phyloP scores from a whole-genome alignment of 2,113 vertebrate species.

The Cyphomyrus discorhynchus region DNA sequence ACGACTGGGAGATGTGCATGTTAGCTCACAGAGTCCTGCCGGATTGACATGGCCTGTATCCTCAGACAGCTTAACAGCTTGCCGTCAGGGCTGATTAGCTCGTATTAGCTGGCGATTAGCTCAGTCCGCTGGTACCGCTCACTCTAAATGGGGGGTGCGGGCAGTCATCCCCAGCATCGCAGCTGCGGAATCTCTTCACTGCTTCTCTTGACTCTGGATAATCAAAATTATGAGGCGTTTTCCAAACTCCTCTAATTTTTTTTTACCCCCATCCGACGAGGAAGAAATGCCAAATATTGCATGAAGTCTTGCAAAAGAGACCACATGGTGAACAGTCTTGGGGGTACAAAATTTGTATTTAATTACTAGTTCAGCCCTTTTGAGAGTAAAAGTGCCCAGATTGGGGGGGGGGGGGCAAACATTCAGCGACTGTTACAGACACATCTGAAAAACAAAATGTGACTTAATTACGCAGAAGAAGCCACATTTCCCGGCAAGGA shows the following conservation, averaged over 20 bases:
- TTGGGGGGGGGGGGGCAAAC: not conserved
- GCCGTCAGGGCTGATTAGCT: not conserved
- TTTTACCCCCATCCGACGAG: not conserved
- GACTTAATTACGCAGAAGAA: not conserved
- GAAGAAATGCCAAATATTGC: not conserved
- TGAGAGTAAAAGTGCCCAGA: not conserved
- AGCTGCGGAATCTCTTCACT: not conserved
- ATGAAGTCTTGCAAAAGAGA: not conserved
- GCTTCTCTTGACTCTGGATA: not conserved
- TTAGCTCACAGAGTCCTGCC: not conserved
- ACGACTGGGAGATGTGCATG: not conserved
- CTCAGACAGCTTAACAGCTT: not conserved
- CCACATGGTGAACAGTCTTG: not conserved
- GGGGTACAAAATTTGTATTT: not conserved
- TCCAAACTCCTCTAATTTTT: not conserved
- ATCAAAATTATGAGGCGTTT: not conserved
- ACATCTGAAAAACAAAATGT: not conserved
- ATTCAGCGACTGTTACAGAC: not conserved
- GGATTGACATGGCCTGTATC: not conserved
- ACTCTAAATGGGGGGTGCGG: not conserved
- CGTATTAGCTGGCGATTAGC: not conserved
- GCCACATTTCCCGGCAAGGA: not conserved
- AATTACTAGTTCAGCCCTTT: not conserved
- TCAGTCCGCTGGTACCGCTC: not conserved
- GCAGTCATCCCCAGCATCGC: not conserved